phyloP scores from a whole-genome alignment of 2,113 vertebrate genomes.

The Hirundichthys speculiger region DNA sequence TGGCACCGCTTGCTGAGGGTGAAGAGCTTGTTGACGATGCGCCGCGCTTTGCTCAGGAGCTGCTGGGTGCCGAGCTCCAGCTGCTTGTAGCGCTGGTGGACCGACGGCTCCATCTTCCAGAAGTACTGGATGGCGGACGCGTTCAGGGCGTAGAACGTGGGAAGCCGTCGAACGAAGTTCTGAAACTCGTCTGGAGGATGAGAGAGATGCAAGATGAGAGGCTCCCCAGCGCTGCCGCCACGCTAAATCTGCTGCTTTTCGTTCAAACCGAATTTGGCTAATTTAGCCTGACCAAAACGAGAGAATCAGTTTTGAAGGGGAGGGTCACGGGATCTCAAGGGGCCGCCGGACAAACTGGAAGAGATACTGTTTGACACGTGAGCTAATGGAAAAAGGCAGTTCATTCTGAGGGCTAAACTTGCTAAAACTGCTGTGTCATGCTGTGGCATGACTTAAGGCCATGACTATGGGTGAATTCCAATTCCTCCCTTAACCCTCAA shows the following conservation, averaged over 20 bases:
- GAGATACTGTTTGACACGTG: constrained; percentile 39
- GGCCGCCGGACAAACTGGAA: constrained; percentile 40
- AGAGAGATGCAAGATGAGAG: constrained; percentile 3
- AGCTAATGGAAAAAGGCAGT: constrained; percentile 49
- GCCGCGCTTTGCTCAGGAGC: constrained; percentile 79
- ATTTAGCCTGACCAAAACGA: constrained; percentile 27
- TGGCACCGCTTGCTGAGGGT: constrained; percentile 84
- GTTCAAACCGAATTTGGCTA: constrained; percentile 29
- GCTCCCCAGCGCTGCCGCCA: not conserved
- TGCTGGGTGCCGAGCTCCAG: constrained; percentile 78
- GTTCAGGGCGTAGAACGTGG: constrained; percentile 82
- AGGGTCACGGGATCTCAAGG: constrained; percentile 9
- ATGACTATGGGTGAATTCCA: too few relatives aligned
- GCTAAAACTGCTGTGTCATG: too few relatives aligned
- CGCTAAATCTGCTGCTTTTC: not conserved
- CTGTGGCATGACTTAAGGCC: too few relatives aligned
- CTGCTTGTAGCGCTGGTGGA: constrained; percentile 82
- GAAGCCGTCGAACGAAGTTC: constrained; percentile 82
- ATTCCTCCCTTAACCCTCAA: too few relatives aligned
- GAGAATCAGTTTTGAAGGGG: constrained; percentile 21
- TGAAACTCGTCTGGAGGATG: constrained; percentile 82
- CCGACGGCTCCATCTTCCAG: constrained; percentile 79
- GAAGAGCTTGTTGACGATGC: constrained; percentile 82
- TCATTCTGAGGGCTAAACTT: too few relatives aligned
- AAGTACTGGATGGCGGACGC: constrained; percentile 81